Percentiles rank a stretch among this genome's conserved stretches.
Conservation (phyloP, 2,797 vertebrate genomes). For the Lemur catta region DNA sequence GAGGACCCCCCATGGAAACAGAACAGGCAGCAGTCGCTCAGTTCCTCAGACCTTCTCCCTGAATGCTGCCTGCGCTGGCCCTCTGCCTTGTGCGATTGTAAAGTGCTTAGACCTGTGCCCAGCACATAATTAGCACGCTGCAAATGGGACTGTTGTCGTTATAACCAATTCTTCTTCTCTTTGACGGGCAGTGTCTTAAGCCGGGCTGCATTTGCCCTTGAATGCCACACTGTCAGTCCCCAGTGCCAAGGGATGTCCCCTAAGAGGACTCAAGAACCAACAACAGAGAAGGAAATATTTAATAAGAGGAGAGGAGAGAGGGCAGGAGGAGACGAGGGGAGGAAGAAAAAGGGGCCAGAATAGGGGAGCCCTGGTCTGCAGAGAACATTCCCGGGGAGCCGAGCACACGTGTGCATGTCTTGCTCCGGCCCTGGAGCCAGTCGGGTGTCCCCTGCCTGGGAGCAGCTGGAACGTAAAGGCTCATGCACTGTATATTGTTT, state of each 20-base stretch:
- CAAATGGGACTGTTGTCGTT: background rate
- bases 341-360: background rate
- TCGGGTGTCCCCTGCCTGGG: background rate
- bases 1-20: background rate
- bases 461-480: background rate
- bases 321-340: background rate
- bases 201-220: too few relatives aligned
- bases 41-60: background rate
- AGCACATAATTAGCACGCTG: too few relatives aligned
- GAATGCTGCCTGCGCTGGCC: background rate
- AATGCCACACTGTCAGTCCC: background rate
- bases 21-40: background rate
- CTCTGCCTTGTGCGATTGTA: accelerated
- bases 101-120: background rate
- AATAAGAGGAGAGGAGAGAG: background rate
- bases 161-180: too few relatives aligned
- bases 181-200: accelerated
- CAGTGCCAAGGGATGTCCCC: background rate
- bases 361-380: background rate
- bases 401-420: background rate
- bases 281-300: background rate
- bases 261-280: background rate
- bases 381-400: background rate
- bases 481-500: background rate
- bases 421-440: background rate